phyloP scores from a whole-genome alignment of 2,113 vertebrate genomes.

The Tachuris rubrigastra region DNA sequence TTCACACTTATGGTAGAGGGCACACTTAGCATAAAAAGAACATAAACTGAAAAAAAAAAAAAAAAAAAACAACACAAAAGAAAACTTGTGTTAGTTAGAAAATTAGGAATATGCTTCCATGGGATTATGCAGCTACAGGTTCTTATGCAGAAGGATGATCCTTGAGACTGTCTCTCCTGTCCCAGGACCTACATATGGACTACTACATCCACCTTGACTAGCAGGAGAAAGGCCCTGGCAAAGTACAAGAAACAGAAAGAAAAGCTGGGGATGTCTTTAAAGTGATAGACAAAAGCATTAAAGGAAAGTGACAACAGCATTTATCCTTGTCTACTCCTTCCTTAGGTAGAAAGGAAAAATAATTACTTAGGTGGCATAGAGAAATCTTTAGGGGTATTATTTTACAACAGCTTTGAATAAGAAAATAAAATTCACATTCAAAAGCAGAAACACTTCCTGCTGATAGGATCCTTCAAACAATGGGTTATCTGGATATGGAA shows the following conservation, averaged over 20 bases:
- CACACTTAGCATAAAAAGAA: fast-evolving
- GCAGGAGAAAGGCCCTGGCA: neutral
- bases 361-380: neutral
- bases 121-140: neutral
- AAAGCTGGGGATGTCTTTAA: neutral
- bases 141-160: too few relatives aligned
- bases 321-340: neutral
- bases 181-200: neutral
- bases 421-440: neutral
- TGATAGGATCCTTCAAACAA: neutral
- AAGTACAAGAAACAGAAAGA: neutral
- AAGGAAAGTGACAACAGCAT: neutral
- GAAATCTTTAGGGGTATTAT: neutral
- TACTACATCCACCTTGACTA: neutral
- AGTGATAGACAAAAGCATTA: neutral
- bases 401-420: neutral
- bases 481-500: fast-evolving
- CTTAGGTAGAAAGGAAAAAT: neutral
- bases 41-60: neutral
- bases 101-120: neutral
- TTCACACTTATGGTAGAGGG: neutral
- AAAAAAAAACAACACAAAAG: neutral
- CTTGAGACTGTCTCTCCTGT: fast-evolving
- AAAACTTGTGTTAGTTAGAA: neutral
- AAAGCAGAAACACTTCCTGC: neutral